phyloP scores from a whole-genome alignment of 2,113 vertebrate species.

The Microcebus jonahi region DNA sequence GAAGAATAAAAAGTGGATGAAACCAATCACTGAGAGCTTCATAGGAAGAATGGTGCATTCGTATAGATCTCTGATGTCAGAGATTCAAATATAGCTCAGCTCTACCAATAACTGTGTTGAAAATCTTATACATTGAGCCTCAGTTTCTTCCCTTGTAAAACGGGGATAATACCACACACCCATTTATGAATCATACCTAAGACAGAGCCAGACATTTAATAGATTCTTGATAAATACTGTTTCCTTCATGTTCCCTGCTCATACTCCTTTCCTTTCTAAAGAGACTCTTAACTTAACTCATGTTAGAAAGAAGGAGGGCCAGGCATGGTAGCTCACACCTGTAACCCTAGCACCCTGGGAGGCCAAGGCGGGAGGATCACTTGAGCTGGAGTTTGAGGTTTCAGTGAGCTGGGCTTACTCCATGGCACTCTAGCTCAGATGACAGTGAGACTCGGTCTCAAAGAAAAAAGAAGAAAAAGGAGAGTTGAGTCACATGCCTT shows the following conservation, averaged over 20 bases:
- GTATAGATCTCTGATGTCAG: neutral
- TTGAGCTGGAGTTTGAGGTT: too few species aligned
- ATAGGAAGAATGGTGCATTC: neutral
- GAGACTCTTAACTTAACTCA: neutral
- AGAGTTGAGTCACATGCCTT: neutral
- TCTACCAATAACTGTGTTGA: neutral
- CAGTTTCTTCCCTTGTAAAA: neutral
- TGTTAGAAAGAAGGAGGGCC: neutral
- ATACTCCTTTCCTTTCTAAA: neutral
- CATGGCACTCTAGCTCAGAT: too few species aligned
- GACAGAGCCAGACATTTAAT: neutral
- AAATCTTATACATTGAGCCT: neutral
- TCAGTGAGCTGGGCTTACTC: too few species aligned
- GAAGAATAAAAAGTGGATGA: neutral
- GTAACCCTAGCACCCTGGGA: too few species aligned
- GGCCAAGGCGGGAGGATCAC: too few species aligned
- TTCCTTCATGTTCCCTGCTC: neutral
- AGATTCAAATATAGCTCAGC: neutral
- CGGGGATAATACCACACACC: neutral
- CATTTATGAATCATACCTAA: neutral
- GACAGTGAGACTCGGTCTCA: too few species aligned
- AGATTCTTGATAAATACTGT: neutral
- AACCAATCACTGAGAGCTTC: neutral
- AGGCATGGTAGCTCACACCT: too few species aligned
- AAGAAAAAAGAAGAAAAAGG: neutral